A percentile compares a stretch with the other conserved stretches of the same genome.
These are phyloP conservation scores for Trachymyrmex cornetzi DNA, from an alignment of 1,140 invertebrate species.

Conservation along the genomic window DNA sequence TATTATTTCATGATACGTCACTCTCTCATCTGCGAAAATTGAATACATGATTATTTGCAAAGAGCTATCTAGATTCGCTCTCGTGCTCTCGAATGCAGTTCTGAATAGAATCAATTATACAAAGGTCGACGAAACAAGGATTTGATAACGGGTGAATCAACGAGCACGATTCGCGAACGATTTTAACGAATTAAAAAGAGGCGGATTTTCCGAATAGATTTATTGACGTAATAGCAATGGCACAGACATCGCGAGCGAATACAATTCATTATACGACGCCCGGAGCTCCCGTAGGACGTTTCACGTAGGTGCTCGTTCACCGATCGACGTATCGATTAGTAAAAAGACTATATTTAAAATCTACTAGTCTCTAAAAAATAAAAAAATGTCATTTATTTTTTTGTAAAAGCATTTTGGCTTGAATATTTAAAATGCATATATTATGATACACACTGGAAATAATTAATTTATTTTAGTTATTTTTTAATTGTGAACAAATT, in stretches of 20 bases:
- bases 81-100: background rate
- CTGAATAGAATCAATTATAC: conserved; percentile 59
- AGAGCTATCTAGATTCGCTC: conserved; percentile 32
- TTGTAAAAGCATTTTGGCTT: background rate
- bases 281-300: conserved; percentile 49
- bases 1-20: conserved; percentile 26
- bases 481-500: background rate
- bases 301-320: conserved; percentile 8
- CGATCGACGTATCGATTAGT: conserved; percentile 52
- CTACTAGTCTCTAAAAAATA: conserved; percentile 25
- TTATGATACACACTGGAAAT: background rate
- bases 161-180: conserved; percentile 43
- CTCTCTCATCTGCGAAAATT: conserved; percentile 12
- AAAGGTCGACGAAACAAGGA: conserved; percentile 50
- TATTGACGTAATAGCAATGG: conserved; percentile 63
- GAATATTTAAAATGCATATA: background rate
- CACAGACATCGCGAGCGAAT: conserved; percentile 53
- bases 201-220: conserved; percentile 60
- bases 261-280: conserved; percentile 61
- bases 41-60: conserved; percentile 46
- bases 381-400: background rate
- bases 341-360: conserved; percentile 45
- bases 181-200: conserved; percentile 60
- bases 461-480: background rate
- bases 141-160: conserved; percentile 39